phyloP scores from a whole-genome alignment of 2,888 invertebrate species.

The Lithophane socia region DNA sequence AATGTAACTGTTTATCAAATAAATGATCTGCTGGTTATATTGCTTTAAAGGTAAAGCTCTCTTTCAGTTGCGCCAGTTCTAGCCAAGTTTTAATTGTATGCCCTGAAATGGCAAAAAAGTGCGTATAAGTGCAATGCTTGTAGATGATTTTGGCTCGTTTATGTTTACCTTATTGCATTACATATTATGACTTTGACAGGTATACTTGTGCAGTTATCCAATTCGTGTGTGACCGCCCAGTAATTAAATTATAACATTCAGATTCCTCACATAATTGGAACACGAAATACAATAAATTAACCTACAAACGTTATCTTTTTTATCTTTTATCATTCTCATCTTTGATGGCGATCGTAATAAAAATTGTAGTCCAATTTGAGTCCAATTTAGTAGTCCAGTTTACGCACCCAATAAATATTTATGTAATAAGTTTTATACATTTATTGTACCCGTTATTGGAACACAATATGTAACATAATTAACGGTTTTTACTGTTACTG shows the following conservation, averaged over 20 bases:
- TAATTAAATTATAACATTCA: constrained; percentile 30
- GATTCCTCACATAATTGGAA: constrained; percentile 46
- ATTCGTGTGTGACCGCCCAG: background rate
- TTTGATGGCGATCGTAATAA: constrained; percentile 51
- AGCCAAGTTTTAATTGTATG: background rate
- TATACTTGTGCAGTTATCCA: background rate
- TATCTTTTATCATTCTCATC: constrained; percentile 46
- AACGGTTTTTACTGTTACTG: constrained; percentile 15
- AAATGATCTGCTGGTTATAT: background rate
- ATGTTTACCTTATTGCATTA: background rate
- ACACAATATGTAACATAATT: constrained; percentile 44
- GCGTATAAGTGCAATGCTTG: background rate
- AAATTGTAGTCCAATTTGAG: constrained; percentile 45
- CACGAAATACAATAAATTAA: constrained; percentile 49
- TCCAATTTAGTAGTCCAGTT: constrained; percentile 52
- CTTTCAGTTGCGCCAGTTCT: background rate
- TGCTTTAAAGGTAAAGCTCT: background rate
- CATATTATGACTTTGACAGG: background rate
- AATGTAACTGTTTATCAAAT: background rate
- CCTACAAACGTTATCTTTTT: constrained; percentile 49
- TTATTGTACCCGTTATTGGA: constrained; percentile 51
- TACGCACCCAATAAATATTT: constrained; percentile 58
- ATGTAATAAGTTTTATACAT: constrained; percentile 51
- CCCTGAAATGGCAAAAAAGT: background rate
- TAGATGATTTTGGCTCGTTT: background rate